Percentiles rank a stretch among this genome's conserved stretches.
Conservation (phyloP, 2,113 vertebrate species). For the Xenus cinereus region DNA sequence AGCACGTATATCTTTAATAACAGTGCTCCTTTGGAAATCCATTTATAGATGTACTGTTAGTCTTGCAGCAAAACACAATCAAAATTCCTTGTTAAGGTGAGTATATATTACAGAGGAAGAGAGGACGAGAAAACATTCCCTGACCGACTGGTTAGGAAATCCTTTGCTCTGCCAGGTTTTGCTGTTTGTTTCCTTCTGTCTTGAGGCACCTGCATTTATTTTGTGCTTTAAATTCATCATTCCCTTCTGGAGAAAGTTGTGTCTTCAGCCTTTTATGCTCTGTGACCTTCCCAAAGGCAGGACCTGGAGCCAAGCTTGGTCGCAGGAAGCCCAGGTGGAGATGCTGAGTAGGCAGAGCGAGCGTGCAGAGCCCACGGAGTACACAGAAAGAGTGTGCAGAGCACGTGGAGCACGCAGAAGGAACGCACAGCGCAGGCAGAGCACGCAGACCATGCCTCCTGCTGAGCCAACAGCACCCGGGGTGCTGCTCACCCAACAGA, state of each 20-base stretch:
- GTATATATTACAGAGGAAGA: not conserved
- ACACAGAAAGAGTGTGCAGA: not conserved
- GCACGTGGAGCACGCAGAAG: no score
- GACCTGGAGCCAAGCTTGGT: not conserved
- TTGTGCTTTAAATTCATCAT: not conserved
- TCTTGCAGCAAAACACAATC: not conserved
- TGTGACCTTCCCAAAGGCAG: not conserved
- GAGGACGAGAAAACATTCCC: not conserved
- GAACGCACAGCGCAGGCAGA: fast-evolving
- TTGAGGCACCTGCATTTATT: not conserved
- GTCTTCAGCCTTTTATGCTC: not conserved
- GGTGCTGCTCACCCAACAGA: not conserved
- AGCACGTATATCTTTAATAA: not conserved
- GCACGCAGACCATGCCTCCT: no score
- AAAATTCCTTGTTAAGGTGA: not conserved
- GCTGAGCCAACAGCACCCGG: no score
- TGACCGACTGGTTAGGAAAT: not conserved
- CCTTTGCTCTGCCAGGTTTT: not conserved
- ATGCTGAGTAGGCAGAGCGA: not conserved
- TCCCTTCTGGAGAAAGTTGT: not conserved
- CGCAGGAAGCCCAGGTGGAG: fast-evolving
- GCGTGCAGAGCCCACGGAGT: no score
- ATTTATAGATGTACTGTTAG: not conserved
- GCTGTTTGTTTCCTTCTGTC: not conserved
- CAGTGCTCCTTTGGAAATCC: not conserved